Conservation (phyloP, 2,888 invertebrate genomes). For the Deroplatys truncata region DNA sequence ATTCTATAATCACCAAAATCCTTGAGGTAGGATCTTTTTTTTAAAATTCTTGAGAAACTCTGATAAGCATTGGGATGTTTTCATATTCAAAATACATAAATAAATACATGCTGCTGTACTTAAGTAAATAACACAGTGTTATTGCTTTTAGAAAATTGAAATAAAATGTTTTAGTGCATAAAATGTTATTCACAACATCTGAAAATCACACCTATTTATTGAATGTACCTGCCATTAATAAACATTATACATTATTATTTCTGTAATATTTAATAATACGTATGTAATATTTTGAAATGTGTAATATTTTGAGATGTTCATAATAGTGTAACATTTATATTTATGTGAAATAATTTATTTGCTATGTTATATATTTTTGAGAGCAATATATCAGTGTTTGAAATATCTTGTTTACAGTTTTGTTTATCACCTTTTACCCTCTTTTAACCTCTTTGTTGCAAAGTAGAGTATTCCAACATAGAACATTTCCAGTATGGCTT, state of each 20-base stretch:
- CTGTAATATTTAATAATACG: not conserved
- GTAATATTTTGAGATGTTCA: not conserved
- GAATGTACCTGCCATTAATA: not conserved
- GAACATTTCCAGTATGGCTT: not conserved
- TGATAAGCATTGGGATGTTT: slow-evolving; percentile 27
- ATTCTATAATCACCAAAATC: too few species aligned
- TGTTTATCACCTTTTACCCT: not conserved
- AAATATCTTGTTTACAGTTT: not conserved
- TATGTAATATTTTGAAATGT: not conserved
- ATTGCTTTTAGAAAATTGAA: not conserved
- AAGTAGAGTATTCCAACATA: not conserved
- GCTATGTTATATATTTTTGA: not conserved
- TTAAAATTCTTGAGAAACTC: not conserved
- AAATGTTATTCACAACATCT: slow-evolving; percentile 17
- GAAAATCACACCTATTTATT: slow-evolving; percentile 9
- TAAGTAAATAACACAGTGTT: slow-evolving; percentile 39
- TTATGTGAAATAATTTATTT: not conserved
- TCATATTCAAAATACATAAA: slow-evolving; percentile 31
- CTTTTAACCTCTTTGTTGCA: not conserved
- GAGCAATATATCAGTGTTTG: not conserved
- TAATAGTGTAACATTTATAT: not conserved
- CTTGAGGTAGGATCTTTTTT: too few species aligned
- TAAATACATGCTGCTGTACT: slow-evolving; percentile 31
- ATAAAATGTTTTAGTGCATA: not conserved
- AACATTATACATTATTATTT: not conserved